phyloP scores from a whole-genome alignment of 2,888 invertebrate species.

The Pegoplata infirma region DNA sequence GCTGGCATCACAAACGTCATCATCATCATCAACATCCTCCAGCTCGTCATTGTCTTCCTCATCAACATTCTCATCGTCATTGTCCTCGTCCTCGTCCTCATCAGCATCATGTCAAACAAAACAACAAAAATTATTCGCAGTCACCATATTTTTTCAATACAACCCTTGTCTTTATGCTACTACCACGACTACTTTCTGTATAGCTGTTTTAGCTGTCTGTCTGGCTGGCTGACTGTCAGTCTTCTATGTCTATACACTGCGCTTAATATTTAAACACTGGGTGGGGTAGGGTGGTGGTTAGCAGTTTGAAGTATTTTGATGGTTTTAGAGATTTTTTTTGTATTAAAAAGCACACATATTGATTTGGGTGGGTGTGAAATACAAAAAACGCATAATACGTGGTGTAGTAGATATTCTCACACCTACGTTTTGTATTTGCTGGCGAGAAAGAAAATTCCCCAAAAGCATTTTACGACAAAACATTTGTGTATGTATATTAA shows the following conservation, averaged over 20 bases:
- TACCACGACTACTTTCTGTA: background rate
- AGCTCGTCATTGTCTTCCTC: background rate
- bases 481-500: background rate
- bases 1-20: background rate
- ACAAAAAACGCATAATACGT: conserved; percentile 24
- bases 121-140: conserved; percentile 9
- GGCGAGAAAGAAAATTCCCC: background rate
- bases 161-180: background rate
- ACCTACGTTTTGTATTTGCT: conserved; percentile 17
- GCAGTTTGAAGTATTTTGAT: background rate
- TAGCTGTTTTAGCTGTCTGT: background rate
- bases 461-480: background rate
- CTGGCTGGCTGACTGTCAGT: background rate
- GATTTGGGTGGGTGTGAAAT: conserved; percentile 51
- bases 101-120: conserved; percentile 8
- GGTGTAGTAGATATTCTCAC: conserved; percentile 14
- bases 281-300: background rate
- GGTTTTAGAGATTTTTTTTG: conserved; percentile 8
- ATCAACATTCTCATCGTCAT: background rate
- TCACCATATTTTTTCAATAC: conserved; percentile 2
- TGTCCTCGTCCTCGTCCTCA: background rate
- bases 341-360: no score
- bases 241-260: background rate
- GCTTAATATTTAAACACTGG: background rate
- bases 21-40: background rate